phyloP scores from a whole-genome alignment of 2,113 vertebrate genomes.

The Dipodomys spectabilis region DNA sequence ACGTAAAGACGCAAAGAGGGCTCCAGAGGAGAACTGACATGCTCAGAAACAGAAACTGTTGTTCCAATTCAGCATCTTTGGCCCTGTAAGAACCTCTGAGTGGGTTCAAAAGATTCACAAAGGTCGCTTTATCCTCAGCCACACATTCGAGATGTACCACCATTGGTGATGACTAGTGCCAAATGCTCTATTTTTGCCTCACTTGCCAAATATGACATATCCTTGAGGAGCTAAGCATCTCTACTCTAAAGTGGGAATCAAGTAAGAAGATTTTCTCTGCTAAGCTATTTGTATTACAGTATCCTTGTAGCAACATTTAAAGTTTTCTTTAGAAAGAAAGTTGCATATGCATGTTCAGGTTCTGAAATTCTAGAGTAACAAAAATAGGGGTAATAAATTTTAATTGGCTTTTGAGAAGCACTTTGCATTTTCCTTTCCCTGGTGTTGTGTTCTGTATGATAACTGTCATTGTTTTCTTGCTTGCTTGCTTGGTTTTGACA shows the following conservation, averaged over 20 bases:
- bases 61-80: neutral
- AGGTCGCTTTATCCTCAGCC: conserved; percentile 29
- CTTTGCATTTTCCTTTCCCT: neutral
- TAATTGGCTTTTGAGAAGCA: neutral
- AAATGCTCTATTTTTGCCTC: neutral
- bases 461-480: neutral
- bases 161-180: neutral
- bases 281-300: neutral
- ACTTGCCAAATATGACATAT: neutral
- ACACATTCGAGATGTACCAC: neutral
- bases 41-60: neutral
- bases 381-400: neutral
- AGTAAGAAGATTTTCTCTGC: neutral
- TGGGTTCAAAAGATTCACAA: neutral
- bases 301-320: neutral
- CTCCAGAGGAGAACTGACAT: neutral
- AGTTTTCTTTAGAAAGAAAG: neutral
- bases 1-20: too few species aligned
- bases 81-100: neutral
- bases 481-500: neutral
- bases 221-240: neutral
- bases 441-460: neutral
- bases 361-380: neutral
- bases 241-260: neutral
- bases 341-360: neutral